Conservation (phyloP, 2,888 invertebrate species). For the Sicus ferrugineus region DNA sequence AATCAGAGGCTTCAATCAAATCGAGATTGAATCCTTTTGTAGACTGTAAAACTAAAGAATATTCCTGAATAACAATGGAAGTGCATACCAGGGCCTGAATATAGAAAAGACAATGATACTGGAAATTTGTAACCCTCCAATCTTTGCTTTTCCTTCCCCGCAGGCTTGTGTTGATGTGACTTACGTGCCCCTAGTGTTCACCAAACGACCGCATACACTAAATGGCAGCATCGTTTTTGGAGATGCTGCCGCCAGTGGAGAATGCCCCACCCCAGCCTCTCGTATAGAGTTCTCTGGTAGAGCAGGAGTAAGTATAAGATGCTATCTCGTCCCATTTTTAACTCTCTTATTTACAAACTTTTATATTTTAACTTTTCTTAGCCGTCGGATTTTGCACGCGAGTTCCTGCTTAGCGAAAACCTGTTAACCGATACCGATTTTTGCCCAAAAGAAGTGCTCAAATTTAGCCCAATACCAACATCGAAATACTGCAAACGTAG, state of each 20-base stretch:
- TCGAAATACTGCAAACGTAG: constrained; percentile 62
- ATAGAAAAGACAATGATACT: too few species aligned
- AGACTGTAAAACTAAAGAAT: too few species aligned
- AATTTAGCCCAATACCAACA: constrained; percentile 63
- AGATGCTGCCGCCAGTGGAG: constrained; percentile 48
- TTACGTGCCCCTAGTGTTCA: constrained; percentile 61
- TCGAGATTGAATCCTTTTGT: too few species aligned
- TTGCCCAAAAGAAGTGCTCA: constrained; percentile 63
- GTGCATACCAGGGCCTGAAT: too few species aligned
- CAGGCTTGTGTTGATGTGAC: constrained; percentile 61
- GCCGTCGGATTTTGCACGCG: constrained; percentile 61
- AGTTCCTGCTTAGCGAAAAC: constrained; percentile 57
- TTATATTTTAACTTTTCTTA: constrained; percentile 37
- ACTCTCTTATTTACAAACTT: not conserved
- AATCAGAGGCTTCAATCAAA: too few species aligned
- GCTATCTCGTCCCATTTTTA: not conserved
- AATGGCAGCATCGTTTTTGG: constrained; percentile 60
- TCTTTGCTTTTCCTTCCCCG: not conserved
- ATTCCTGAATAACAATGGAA: too few species aligned
- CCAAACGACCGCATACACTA: constrained; percentile 61
- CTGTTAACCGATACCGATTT: constrained; percentile 58
- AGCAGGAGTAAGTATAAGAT: constrained; percentile 57
- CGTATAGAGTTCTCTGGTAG: constrained; percentile 55
- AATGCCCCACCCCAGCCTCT: constrained; percentile 56
- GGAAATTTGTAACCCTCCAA: too few species aligned